Evolutionary conservation across 2,113 vertebrate genomes (phyloP).

Genomic region (Ailuropoda melanoleuca): DNA sequence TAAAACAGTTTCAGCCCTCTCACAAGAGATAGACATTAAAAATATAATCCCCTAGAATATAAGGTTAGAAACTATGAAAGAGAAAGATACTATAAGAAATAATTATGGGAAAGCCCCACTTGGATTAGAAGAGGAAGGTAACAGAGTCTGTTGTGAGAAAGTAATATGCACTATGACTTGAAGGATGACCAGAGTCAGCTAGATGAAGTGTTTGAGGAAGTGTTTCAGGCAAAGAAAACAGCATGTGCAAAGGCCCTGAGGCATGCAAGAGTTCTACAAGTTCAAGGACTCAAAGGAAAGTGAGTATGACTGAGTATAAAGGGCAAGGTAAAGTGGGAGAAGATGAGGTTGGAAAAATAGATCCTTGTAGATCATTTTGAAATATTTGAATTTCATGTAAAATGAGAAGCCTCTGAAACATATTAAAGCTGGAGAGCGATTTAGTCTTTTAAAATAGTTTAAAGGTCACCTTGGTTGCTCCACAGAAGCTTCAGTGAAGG

Average conservation of each 20-base stretch:
- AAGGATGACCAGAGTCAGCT: not conserved
- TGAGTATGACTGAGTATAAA: not conserved
- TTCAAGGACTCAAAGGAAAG: not conserved
- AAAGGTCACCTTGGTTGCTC: not conserved
- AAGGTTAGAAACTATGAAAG: not conserved
- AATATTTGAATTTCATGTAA: not conserved
- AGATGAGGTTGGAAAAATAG: not conserved
- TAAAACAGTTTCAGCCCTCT: not conserved
- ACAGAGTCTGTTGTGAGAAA: not conserved
- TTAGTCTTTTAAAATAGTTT: not conserved
- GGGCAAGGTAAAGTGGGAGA: not conserved
- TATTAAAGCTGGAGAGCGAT: not conserved
- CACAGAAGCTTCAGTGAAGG: not conserved
- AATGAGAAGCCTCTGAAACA: not conserved
- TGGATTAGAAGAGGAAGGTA: not conserved
- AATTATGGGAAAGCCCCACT: not conserved
- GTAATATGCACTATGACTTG: not conserved
- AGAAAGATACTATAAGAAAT: not conserved
- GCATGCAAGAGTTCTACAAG: not conserved
- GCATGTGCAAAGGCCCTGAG: not conserved
- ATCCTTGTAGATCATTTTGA: not conserved
- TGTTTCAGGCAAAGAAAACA: not conserved
- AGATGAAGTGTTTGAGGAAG: not conserved
- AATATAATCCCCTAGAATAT: not conserved
- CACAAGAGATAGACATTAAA: not conserved